Base-by-base conservation (phyloP, 2,888 invertebrate genomes). In the Coronaproctus castanopsis region DNA sequence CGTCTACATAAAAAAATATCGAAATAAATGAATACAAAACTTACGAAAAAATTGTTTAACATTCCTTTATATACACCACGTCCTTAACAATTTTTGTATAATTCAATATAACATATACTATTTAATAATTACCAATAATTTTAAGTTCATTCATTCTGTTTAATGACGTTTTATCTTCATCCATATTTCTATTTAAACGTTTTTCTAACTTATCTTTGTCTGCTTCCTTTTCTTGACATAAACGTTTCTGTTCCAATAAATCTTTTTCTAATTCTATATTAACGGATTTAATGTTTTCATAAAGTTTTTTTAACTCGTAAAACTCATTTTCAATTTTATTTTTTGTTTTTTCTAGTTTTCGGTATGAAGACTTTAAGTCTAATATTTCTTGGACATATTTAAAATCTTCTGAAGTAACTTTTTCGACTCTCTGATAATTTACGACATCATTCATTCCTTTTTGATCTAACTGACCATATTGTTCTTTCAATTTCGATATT, bases 61-160 rank as follows among this genome's bases (percentile, higher is more conserved):
- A n/a, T n/a, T n/a, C n/a, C n/a, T n/a, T n/a, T n/a, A n/a, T n/a
- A n/a, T n/a, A n/a, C n/a, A n/a, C n/a, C n/a, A n/a, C n/a, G n/a
- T n/a, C n/a, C n/a, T n/a, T n/a, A n/a, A n/a, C n/a, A n/a, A n/a
- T n/a, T n/a, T n/a, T n/a, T n/a, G n/a, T n/a, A n/a, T n/a, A n/a
- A n/a, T n/a, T n/a, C n/a, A n/a, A n/a, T n/a, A n/a, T n/a, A n/a
- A n/a, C n/a, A n/a, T n/a, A n/a, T n/a, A n/a, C 5, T 36, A 14
- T 36, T 36, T 36, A 36, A 8, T 8, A 54, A 62, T 66, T 73
- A 76, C 77, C 83, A 63, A 77, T 80, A 66, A 76, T 72, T 64
- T 77, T 81, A 68, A 77, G 77, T 68, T 76, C 76, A 72, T 77
- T 80, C 18, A 81, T 70, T 63, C 73, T 74, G 66, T 80, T 76